phyloP scores from a whole-genome alignment of 64 coral and sea anemone genomes.

The Porites lutea region DNA sequence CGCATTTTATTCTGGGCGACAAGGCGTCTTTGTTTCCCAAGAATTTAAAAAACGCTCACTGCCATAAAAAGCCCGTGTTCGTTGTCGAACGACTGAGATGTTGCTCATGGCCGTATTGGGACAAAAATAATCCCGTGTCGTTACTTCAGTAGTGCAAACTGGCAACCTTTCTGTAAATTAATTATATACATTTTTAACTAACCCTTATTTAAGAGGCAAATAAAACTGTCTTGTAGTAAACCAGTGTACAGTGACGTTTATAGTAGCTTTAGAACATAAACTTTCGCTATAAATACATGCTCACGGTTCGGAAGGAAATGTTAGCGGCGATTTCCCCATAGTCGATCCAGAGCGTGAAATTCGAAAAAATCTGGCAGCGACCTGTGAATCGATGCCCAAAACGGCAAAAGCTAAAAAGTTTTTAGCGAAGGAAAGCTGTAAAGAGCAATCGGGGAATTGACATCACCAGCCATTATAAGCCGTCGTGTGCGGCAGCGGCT shows the following conservation, averaged over 20 bases:
- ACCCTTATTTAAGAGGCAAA: constrained; percentile 34
- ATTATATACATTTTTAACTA: constrained; percentile 12
- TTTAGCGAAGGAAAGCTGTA: no score
- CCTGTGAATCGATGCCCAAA: no score
- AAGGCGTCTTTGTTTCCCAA: neutral
- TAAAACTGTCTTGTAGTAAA: constrained; percentile 3
- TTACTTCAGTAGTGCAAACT: neutral
- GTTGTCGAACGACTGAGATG: neutral
- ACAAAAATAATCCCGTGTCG: neutral
- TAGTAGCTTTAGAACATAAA: neutral
- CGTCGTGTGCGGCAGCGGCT: no score
- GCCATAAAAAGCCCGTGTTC: neutral
- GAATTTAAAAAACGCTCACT: neutral
- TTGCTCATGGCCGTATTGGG: no score
- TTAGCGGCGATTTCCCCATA: no score
- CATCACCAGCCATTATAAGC: no score
- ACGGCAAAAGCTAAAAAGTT: no score
- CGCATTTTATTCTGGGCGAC: neutral
- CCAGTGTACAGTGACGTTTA: neutral
- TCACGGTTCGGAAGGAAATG: no score
- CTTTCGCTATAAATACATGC: no score
- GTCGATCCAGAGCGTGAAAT: no score
- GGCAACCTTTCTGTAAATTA: neutral
- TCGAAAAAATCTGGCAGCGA: no score
- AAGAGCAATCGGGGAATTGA: no score